These are phyloP conservation scores for Lamprotornis superbus DNA, from an alignment of 2,113 vertebrate species.

Conservation along the genomic window DNA sequence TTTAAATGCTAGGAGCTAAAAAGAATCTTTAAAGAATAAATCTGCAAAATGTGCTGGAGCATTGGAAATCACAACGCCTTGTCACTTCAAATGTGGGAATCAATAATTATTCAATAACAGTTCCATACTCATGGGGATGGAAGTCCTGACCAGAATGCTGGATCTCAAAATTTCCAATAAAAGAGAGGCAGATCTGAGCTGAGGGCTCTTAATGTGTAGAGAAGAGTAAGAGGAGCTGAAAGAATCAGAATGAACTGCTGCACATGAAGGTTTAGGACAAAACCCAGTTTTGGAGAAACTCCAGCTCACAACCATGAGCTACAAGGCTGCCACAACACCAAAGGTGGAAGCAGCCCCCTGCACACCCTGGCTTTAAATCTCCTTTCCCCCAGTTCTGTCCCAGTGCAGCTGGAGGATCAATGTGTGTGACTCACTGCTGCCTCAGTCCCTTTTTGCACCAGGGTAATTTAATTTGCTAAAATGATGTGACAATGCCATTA, in stretches of 20 bases:
- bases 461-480: not conserved
- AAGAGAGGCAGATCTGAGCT: not conserved
- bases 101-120: not conserved
- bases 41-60: not conserved
- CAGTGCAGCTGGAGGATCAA: not conserved
- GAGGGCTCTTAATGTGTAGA: fast-evolving
- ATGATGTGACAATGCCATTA: not conserved
- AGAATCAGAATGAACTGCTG: not conserved
- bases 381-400: not conserved
- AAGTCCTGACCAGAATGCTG: not conserved
- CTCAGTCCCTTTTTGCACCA: not conserved
- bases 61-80: not conserved
- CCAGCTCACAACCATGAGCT: not conserved
- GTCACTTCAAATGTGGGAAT: not conserved
- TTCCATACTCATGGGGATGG: not conserved
- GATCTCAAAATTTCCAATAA: not conserved
- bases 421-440: not conserved
- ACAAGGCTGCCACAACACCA: fast-evolving
- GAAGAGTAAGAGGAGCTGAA: not conserved
- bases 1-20: not conserved
- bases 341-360: not conserved
- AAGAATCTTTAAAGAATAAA: not conserved
- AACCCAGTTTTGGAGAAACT: not conserved
- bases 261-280: not conserved
- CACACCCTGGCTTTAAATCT: too few relatives aligned